phyloP scores from a whole-genome alignment of 1,140 invertebrate species.

The Zophobas atratus region DNA sequence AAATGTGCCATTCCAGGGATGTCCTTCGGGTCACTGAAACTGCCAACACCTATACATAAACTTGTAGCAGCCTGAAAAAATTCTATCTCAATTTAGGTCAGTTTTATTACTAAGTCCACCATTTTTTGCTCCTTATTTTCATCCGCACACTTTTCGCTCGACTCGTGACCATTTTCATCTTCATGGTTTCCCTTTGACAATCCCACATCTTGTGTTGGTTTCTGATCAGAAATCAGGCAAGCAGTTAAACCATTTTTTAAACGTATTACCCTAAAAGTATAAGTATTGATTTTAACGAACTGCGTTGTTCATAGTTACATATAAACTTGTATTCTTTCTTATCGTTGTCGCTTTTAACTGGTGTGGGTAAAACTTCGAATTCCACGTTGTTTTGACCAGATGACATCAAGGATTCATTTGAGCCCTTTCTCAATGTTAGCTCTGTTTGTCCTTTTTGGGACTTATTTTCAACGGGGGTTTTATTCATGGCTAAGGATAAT shows the following conservation, averaged over 20 bases:
- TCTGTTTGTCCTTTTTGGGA: too few relatives aligned
- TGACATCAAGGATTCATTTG: too few relatives aligned
- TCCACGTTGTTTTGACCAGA: background rate
- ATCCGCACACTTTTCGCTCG: background rate
- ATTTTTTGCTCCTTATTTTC: slow-evolving; percentile 66
- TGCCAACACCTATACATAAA: slow-evolving; percentile 80
- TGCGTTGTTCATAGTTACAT: background rate
- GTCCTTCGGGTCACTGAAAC: slow-evolving; percentile 80
- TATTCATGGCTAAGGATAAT: too few relatives aligned
- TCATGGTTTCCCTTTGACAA: slow-evolving; percentile 41
- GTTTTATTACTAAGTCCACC: slow-evolving; percentile 53
- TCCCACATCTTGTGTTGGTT: slow-evolving; percentile 25
- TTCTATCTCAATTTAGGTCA: too few relatives aligned
- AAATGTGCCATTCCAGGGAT: slow-evolving; percentile 94
- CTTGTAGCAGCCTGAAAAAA: slow-evolving; percentile 78
- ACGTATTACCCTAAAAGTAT: slow-evolving; percentile 73
- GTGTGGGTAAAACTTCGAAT: slow-evolving; percentile 66
- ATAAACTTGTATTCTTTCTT: slow-evolving; percentile 73
- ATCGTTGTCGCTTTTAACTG: slow-evolving; percentile 74
- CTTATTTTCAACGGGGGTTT: too few relatives aligned
- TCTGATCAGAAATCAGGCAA: slow-evolving; percentile 77
- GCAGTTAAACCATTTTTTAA: slow-evolving; percentile 79
- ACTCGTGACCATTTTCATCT: slow-evolving; percentile 60
- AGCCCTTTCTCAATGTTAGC: too few relatives aligned
- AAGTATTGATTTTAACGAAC: too few relatives aligned